Evolutionary conservation across 2,888 invertebrate species (phyloP), one percentile per base, ranked within the genome.

Genomic region (Acanthosepion esculentum): DNA sequence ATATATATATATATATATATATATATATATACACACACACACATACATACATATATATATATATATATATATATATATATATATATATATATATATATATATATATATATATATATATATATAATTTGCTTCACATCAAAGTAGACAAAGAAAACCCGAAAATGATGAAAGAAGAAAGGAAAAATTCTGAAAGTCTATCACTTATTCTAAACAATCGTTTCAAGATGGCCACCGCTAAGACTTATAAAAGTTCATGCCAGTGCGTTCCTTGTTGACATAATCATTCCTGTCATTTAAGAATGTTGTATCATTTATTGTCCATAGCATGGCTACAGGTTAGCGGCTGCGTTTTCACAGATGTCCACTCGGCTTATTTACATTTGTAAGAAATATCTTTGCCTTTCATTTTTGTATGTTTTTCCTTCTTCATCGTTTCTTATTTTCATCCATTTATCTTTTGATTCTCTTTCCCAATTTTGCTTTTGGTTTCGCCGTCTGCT

Each of bases 81-180:
- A 78, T 78, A 78, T 78, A 78, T 78, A 78, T 78, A 78, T 78
- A 78, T 78, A 78, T 78, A 78, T 78, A 78, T 78, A 78, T 78
- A 78, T 78, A 78, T 78, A 78, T 78, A 78, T 78, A 78, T 78
- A 78, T 78, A 78, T 78, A 78, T 78, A 78, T n/a, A 78, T 78
- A 78, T 33, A 18, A n/a, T n/a, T 29, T 78, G 15, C 26, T 78
- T 78, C 29, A n/a, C 78, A 78, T 78, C 78, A 78, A 78, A 78
- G 78, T 78, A 33, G n/a, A 78, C n/a, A 78, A 78, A 78, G 78
- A 78, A 78, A 78, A 78, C 78, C 4, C 78, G 10, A n/a, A 78
- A 78, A 78, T 12, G 0, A 78, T 10, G 78, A 33, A 78, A 78
- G 78, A 78, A n/a, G 15, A 78, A 15, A n/a, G 78, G n/a, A 78